phyloP scores from a whole-genome alignment of 1,140 invertebrate species.

The Drosophila erecta region DNA sequence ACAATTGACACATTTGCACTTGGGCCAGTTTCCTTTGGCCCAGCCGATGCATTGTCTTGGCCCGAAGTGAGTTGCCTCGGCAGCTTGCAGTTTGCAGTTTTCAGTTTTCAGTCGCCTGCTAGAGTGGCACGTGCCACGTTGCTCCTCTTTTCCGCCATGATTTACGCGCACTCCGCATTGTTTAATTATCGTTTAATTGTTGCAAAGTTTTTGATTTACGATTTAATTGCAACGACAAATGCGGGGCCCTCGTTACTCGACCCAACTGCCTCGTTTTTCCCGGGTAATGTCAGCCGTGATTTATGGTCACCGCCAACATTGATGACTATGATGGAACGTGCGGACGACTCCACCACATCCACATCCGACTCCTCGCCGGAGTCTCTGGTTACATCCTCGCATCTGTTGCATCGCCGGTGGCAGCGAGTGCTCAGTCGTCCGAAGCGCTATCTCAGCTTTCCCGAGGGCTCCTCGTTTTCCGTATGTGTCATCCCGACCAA shows the following conservation, averaged over 20 bases:
- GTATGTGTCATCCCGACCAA: constrained; percentile 54
- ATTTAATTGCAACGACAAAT: constrained; percentile 79
- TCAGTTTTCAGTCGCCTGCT: constrained; percentile 25
- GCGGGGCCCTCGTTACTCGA: constrained; percentile 29
- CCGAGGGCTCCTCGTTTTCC: constrained; percentile 83
- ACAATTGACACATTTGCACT: constrained; percentile 81
- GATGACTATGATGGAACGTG: constrained; percentile 72
- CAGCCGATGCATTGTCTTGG: constrained; percentile 39
- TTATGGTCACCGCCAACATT: constrained; percentile 64
- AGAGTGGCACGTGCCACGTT: constrained; percentile 38
- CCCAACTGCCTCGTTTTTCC: not conserved
- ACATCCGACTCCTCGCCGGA: constrained; percentile 3
- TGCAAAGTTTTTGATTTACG: constrained; percentile 82
- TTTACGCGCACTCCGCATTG: constrained; percentile 69
- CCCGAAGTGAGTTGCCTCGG: constrained; percentile 5
- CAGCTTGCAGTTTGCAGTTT: constrained; percentile 38
- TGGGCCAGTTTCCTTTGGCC: constrained; percentile 57
- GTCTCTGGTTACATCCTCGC: constrained; percentile 12
- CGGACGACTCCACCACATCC: constrained; percentile 29
- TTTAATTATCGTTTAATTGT: constrained; percentile 83
- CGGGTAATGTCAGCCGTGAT: constrained; percentile 48
- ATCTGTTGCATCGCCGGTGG: constrained; percentile 31
- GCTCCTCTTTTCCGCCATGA: constrained; percentile 45
- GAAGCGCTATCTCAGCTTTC: constrained; percentile 84
- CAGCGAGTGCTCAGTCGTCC: constrained; percentile 60